Evolutionary conservation across 2,797 vertebrate species (phyloP).

Genomic region (Rhinophrynus dorsalis): DNA sequence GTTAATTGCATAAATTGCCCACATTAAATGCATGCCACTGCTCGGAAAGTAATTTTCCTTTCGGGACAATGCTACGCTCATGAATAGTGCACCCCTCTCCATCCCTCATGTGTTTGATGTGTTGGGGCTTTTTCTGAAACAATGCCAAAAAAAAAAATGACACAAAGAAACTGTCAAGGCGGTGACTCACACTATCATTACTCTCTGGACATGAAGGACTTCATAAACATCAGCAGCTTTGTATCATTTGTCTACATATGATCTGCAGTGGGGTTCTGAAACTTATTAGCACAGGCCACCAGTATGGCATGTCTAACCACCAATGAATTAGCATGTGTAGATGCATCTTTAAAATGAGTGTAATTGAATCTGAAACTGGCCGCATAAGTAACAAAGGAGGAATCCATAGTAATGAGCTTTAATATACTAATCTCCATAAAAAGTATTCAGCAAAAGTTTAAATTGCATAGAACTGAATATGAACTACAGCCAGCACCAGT

Average conservation of each 20-base stretch:
- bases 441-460: too few species aligned
- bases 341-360: not conserved
- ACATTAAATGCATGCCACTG: constrained; percentile 42
- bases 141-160: constrained; percentile 50
- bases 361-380: not conserved
- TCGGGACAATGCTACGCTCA: constrained; percentile 40
- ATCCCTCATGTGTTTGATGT: constrained; percentile 38
- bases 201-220: constrained; percentile 53
- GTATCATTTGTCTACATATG: constrained; percentile 44
- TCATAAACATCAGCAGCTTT: constrained; percentile 59
- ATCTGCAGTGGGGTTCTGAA: constrained; percentile 43
- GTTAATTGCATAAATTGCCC: constrained; percentile 53
- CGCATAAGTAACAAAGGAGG: constrained; percentile 1
- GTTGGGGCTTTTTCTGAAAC: constrained; percentile 51
- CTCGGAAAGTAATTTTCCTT: constrained; percentile 28
- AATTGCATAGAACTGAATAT: too few species aligned
- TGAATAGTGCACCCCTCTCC: constrained; percentile 20
- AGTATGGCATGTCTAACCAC: too few species aligned
- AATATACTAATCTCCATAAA: too few species aligned
- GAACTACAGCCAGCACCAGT: too few species aligned
- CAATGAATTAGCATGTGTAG: too few species aligned
- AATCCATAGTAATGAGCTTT: too few species aligned
- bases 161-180: constrained; percentile 66
- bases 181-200: constrained; percentile 65
- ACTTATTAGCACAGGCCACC: constrained; percentile 15